These are phyloP conservation scores for Megathymus violae DNA, from an alignment of 1,140 invertebrate genomes.

Conservation along the genomic window DNA sequence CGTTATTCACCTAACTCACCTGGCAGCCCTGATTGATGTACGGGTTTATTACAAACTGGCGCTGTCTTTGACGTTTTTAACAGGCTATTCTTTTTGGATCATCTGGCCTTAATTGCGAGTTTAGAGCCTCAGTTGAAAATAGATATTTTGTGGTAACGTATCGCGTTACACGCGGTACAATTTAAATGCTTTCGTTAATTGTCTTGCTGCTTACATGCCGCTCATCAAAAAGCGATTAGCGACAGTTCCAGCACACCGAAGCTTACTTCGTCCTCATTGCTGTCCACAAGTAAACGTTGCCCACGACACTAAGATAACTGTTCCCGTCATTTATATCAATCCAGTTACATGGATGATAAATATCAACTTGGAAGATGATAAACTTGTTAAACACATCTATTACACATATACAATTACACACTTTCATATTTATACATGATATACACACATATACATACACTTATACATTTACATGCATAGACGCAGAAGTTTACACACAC, in stretches of 20 bases:
- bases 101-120: constrained; percentile 33
- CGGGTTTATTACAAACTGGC: background rate
- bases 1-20: no score
- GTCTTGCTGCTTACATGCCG: constrained; percentile 39
- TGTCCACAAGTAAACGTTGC: background rate
- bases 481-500: no score
- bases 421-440: no score
- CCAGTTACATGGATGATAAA: no score
- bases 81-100: constrained; percentile 13
- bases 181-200: constrained; percentile 43
- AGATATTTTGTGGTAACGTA: constrained; percentile 38
- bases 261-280: constrained; percentile 6
- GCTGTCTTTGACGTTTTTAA: constrained; percentile 2
- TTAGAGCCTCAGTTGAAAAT: constrained; percentile 32
- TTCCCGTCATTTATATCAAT: no score
- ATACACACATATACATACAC: no score
- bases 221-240: constrained; percentile 58
- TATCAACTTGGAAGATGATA: no score
- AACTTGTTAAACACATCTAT: no score
- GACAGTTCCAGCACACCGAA: constrained; percentile 39
- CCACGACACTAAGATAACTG: background rate
- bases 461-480: no score
- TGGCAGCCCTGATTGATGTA: background rate
- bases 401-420: no score
- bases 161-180: constrained; percentile 16